Percentiles rank a stretch among this genome's conserved stretches.
Evolutionary conservation across 2,113 vertebrate genomes (phyloP).

Genomic region (Dryoscopus gambensis): DNA sequence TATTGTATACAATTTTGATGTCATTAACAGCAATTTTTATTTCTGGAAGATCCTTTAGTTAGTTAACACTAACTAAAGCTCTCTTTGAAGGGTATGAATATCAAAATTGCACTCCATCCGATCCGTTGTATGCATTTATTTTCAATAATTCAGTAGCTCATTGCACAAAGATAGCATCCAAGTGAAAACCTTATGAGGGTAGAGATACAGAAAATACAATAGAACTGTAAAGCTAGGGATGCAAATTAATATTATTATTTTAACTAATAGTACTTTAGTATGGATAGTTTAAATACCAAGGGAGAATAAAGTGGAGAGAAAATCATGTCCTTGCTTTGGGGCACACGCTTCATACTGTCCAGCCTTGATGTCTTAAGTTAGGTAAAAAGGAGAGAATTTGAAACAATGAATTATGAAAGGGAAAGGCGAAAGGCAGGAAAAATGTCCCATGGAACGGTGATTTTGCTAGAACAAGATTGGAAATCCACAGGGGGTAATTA

Average conservation of each 20-base stretch:
- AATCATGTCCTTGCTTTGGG: slow-evolving; percentile 30
- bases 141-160: not conserved
- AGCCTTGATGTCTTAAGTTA: slow-evolving; percentile 20
- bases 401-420: slow-evolving; percentile 24
- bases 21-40: not conserved
- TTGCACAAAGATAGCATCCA: not conserved
- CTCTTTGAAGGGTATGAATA: not conserved
- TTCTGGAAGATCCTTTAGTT: not conserved
- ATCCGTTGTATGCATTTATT: not conserved
- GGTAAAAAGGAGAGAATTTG: slow-evolving; percentile 20
- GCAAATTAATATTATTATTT: not conserved
- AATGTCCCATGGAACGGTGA: slow-evolving; percentile 38
- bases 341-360: not conserved
- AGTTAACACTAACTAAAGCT: not conserved
- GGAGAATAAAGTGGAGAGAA: not conserved
- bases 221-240: not conserved
- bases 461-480: slow-evolving; percentile 45
- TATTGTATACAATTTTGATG: not conserved
- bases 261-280: not conserved
- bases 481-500: slow-evolving; percentile 65
- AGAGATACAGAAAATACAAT: not conserved
- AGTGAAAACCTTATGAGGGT: not conserved
- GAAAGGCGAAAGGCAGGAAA: slow-evolving; percentile 1
- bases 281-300: not conserved
- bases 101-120: not conserved